These are phyloP conservation scores for Protomyctophum bolini DNA, from an alignment of 2,113 vertebrate species.

Conservation along the genomic window DNA sequence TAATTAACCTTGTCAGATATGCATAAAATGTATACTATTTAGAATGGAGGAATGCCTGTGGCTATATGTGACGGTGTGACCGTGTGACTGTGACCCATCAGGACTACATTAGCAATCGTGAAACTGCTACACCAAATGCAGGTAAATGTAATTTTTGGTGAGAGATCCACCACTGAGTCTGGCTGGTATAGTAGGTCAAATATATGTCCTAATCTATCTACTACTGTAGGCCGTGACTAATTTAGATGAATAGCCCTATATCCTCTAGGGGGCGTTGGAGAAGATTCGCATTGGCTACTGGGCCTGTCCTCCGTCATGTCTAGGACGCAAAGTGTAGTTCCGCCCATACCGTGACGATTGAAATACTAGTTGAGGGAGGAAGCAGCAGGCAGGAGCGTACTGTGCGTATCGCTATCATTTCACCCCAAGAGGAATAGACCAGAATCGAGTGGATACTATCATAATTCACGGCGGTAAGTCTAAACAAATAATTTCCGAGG, in stretches of 20 bases:
- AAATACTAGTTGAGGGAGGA: slow-evolving; percentile 62
- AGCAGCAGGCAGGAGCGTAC: slow-evolving; percentile 33
- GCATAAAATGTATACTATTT: too few relatives aligned
- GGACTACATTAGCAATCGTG: too few relatives aligned
- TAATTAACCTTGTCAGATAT: too few relatives aligned
- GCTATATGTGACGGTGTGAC: too few relatives aligned
- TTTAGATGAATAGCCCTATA: neutral
- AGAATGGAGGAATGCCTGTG: too few relatives aligned
- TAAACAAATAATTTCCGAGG: neutral
- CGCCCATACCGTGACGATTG: slow-evolving; percentile 68
- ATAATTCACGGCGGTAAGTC: slow-evolving; percentile 62
- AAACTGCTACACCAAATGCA: too few relatives aligned
- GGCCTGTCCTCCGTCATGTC: slow-evolving; percentile 43
- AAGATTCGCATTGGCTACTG: slow-evolving; percentile 60
- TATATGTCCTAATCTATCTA: too few relatives aligned
- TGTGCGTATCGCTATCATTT: neutral
- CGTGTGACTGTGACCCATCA: too few relatives aligned
- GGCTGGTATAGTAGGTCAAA: too few relatives aligned
- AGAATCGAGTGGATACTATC: slow-evolving; percentile 25
- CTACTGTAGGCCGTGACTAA: too few relatives aligned
- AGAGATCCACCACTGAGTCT: too few relatives aligned
- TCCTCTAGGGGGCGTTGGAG: slow-evolving; percentile 27
- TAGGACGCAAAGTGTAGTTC: slow-evolving; percentile 69
- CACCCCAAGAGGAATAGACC: slow-evolving; percentile 12
- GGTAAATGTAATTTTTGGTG: too few relatives aligned